These are phyloP conservation scores for Delia radicum DNA, from an alignment of 1,140 invertebrate species.

Conservation along the genomic window DNA sequence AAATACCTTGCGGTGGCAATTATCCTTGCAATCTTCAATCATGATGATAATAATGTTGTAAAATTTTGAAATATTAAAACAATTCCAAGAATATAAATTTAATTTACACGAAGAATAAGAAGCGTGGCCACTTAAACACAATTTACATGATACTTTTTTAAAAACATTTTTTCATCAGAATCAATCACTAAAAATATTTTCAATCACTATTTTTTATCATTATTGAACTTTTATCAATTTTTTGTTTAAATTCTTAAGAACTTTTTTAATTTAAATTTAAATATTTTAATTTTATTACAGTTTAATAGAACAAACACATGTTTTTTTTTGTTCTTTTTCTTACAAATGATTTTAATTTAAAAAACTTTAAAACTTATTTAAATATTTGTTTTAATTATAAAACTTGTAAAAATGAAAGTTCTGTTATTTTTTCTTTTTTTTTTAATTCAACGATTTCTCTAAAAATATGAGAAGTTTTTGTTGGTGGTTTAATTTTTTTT, in stretches of 20 bases:
- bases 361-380: no score
- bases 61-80: no score
- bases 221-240: no score
- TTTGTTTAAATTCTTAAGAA: neutral
- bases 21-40: conserved; percentile 27
- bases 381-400: conserved; percentile 5
- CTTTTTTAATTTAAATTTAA: no score
- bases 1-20: conserved; percentile 28
- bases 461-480: neutral
- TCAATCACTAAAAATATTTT: neutral
- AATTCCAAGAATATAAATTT: neutral
- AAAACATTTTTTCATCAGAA: neutral
- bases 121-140: no score
- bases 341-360: neutral
- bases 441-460: conserved; percentile 1
- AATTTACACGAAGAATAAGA: no score
- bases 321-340: neutral
- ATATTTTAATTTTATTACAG: neutral
- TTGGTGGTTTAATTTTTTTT: no score
- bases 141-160: no score
- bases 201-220: neutral
- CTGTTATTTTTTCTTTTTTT: neutral
- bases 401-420: conserved; percentile 5
- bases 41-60: neutral
- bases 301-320: no score